A percentile compares a stretch with the other conserved stretches of the same genome.
These are phyloP conservation scores for Brachionus rubens DNA, from an alignment of 1,140 invertebrate species.

Conservation along the genomic window DNA sequence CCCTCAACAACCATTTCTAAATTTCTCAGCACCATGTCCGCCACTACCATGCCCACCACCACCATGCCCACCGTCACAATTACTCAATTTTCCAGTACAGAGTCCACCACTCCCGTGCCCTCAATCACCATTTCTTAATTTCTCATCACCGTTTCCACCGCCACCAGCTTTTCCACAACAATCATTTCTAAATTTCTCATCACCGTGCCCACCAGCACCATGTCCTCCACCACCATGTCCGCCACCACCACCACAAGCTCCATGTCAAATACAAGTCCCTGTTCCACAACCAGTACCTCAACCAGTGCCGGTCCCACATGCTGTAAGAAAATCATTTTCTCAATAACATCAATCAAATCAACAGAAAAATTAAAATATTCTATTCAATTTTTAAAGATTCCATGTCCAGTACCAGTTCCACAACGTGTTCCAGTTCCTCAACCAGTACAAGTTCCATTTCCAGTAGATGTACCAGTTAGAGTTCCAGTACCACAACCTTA, in stretches of 20 bases:
- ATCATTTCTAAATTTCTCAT: too few relatives aligned
- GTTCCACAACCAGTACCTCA: slow-evolving; percentile 1
- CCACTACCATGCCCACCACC: not conserved
- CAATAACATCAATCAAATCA: not conserved
- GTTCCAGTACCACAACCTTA: not conserved
- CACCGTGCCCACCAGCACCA: not conserved
- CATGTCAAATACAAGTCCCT: not conserved
- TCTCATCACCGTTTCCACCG: too few relatives aligned
- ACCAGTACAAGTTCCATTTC: not conserved
- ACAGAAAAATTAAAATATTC: not conserved
- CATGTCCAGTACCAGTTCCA: slow-evolving; percentile 12
- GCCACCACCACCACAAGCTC: not conserved
- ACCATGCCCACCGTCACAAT: too few relatives aligned
- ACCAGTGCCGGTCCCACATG: not conserved
- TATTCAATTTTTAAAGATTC: not conserved
- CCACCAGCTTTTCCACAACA: too few relatives aligned
- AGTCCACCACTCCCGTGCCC: too few relatives aligned
- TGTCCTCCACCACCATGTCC: not conserved
- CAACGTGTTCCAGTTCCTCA: not conserved
- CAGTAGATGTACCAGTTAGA: not conserved
- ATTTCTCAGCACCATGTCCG: too few relatives aligned
- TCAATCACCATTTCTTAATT: too few relatives aligned
- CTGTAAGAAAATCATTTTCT: not conserved
- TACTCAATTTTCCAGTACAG: too few relatives aligned
- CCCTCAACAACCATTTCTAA: too few relatives aligned